Base-by-base conservation (phyloP, 2,888 invertebrate species). In the Sinhomidia bicolor region DNA sequence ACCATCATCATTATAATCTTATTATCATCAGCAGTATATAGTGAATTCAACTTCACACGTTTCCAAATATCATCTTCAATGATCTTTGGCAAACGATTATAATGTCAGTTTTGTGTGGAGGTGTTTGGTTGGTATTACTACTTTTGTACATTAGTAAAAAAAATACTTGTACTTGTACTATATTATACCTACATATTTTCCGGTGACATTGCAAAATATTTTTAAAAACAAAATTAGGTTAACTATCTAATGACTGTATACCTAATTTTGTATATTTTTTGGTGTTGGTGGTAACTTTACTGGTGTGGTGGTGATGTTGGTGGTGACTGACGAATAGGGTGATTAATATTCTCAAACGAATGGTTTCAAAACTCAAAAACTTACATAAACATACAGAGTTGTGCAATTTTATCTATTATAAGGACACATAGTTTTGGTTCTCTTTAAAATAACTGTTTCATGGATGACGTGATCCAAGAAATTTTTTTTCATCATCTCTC, bases 81-180 rank as follows among this genome's bases (percentile, higher is more conserved):
- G 86, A 86, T 80, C 80, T 57, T 86, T 86, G 86, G 86, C 86
- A 86, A 74, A 74, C 20, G 12, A 20, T 78, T 57, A 44, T n/a
- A n/a, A n/a, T 26, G 26, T 23, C 74, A 44, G 76, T 85, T 71
- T 60, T 44, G 51, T 51, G 71, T 47, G 47, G 36, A 5, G 7
- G 36, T 7, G 7, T n/a, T n/a, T n/a, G n/a, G n/a, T n/a, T 3
- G 36, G 17, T 17, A 17, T 54, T 54, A 17, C n/a, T n/a, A n/a
- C n/a, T n/a, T n/a, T n/a, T n/a, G n/a, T n/a, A n/a, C n/a, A n/a
- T 17, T 17, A 54, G 47, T 47, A 47, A 47, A 47, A n/a, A n/a
- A n/a, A n/a, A n/a, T n/a, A n/a, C n/a, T 47, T 47, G 12, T 20
- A 20, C 57, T 32, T 10, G 81, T 65, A 68, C 57, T 78, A 62